Evolutionary conservation across 2,797 vertebrate genomes (phyloP).

Genomic region (Scomberomorus guttatus): DNA sequence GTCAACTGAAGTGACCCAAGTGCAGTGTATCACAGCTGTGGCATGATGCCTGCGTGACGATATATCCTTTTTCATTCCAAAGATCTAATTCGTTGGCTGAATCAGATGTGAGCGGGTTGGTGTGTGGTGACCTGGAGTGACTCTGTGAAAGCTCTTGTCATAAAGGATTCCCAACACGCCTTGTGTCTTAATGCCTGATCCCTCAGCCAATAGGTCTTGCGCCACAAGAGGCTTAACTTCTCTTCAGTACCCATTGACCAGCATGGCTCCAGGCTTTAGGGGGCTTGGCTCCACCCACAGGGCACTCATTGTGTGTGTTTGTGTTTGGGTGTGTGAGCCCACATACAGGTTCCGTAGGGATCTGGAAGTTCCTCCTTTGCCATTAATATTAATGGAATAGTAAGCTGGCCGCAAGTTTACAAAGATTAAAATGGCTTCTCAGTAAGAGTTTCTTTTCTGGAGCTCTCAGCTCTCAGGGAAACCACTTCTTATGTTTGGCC

Average conservation of each 20-base stretch:
- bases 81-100: not conserved
- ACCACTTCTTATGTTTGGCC: too few species aligned
- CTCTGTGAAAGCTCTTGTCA: slow-evolving; percentile 46
- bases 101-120: slow-evolving; percentile 13
- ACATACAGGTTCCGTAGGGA: not conserved
- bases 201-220: slow-evolving; percentile 46
- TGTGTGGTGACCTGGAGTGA: slow-evolving; percentile 50
- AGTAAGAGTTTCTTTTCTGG: too few species aligned
- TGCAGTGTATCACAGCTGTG: slow-evolving; percentile 14
- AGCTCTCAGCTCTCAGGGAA: too few species aligned
- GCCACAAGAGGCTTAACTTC: slow-evolving; percentile 68
- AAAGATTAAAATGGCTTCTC: too few species aligned
- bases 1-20: not conserved
- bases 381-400: too few species aligned
- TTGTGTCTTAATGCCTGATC: slow-evolving; percentile 68
- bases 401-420: too few species aligned
- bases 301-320: slow-evolving; percentile 8
- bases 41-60: not conserved
- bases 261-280: not conserved
- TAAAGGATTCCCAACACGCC: slow-evolving; percentile 53
- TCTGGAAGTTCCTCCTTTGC: not conserved
- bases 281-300: slow-evolving; percentile 20
- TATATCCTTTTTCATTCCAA: not conserved
- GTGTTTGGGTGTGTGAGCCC: slow-evolving; percentile 10
- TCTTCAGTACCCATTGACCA: slow-evolving; percentile 55